These are phyloP conservation scores for Limnephilus auricula DNA, from an alignment of 2,888 invertebrate genomes.

Conservation along the genomic window DNA sequence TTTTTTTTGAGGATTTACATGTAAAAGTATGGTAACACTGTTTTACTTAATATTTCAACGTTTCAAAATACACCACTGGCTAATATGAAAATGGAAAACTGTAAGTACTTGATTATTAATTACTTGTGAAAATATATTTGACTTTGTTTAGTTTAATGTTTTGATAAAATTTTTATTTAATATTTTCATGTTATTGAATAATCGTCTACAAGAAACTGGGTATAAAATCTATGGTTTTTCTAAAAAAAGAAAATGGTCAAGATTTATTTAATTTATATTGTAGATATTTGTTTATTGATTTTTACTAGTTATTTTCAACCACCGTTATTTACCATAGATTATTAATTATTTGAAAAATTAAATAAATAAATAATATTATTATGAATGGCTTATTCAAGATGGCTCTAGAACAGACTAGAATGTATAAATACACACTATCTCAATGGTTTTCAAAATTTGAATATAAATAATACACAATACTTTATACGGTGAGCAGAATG, in stretches of 20 bases:
- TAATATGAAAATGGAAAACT: conserved; percentile 7
- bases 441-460: too few relatives aligned
- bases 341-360: not conserved
- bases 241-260: not conserved
- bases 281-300: not conserved
- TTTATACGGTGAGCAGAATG: too few relatives aligned
- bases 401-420: not conserved
- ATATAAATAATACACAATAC: too few relatives aligned
- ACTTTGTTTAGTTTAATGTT: conserved; percentile 1
- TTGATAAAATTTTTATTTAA: conserved; percentile 6
- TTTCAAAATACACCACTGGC: not conserved
- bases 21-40: not conserved
- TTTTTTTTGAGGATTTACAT: not conserved
- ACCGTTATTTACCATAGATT: not conserved
- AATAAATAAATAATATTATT: not conserved
- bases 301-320: not conserved
- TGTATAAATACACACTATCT: not conserved
- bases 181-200: not conserved
- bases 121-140: conserved; percentile 13
- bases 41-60: not conserved
- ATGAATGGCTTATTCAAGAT: not conserved
- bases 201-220: conserved; percentile 8
- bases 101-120: not conserved
- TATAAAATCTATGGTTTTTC: not conserved
- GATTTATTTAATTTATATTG: not conserved